Evolutionary conservation across 2,113 vertebrate genomes (phyloP), one percentile per base, ranked within the genome.

Genomic region (Apaloderma vittatum): DNA sequence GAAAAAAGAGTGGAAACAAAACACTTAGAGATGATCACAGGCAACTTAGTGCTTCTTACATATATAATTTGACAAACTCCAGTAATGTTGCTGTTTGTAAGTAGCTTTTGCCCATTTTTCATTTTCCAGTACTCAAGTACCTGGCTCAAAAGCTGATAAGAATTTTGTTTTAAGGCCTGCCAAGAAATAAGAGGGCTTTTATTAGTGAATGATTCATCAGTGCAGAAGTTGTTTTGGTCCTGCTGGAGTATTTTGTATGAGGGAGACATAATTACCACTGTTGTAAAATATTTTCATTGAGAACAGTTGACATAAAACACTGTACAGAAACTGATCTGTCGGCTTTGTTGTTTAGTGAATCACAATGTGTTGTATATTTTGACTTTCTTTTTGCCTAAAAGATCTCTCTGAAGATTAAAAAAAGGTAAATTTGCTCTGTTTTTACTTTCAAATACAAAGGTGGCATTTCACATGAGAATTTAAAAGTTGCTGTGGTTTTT

Each of bases 221-320:
- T 67, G 76, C 88, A 92, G 93, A 94, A 83, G 85, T 90, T 95
- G 86, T 96, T 97, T 93, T 95, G 90, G 93, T 74, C 71, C 65
- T 93, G 52, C 57, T 85, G 59, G 88, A 94, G 63, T 54, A 26
- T 94, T 96, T 91, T 95, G 72, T 72, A 11, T 84, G 59, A 86
- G 96, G 43, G 16, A 75, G 80, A 88, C 94, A 94, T 95, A 96
- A 89, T 94, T 87, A 59, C 80, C 67, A 45, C 63, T 79, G 27
- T 91, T 97, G 82, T 83, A 97, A 70, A 96, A 95, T 85, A 27
- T 96, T 83, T 97, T 96, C 88, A 65, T 59, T 95, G 95, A 96
- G 86, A 96, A 72, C 48, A 75, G 70, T 96, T 95, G 94, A 97
- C 88, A 95, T 92, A 79, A 97, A 94, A 94, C 90, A 91, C 34